Evolutionary conservation across 2,113 vertebrate genomes (phyloP).

Genomic region (Uropsilus gracilis): DNA sequence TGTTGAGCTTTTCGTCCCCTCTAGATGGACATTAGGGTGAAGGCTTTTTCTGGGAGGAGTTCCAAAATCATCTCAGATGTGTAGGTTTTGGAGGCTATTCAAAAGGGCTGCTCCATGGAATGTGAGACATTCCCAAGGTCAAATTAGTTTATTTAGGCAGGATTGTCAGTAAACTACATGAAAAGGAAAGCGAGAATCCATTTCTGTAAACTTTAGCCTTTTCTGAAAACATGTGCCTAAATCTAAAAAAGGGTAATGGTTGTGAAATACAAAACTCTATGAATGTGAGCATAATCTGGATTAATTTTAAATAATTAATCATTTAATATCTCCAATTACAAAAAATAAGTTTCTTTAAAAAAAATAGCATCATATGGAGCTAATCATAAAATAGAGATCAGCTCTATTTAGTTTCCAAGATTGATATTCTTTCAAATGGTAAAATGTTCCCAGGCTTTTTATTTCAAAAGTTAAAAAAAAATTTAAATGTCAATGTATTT

Average conservation of each 20-base stretch:
- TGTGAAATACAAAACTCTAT: constrained; percentile 27
- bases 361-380: constrained; percentile 11
- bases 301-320: constrained; percentile 50
- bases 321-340: not conserved
- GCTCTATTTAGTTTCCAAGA: not conserved
- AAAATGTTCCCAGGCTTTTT: not conserved
- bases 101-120: constrained; percentile 75
- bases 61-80: constrained; percentile 81
- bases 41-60: constrained; percentile 75
- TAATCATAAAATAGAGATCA: not conserved
- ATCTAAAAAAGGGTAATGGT: not conserved
- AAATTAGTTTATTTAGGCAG: constrained; percentile 81
- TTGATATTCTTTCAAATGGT: not conserved
- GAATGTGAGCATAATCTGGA: constrained; percentile 14
- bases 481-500: not conserved
- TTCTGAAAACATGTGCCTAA: constrained; percentile 61
- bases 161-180: constrained; percentile 78
- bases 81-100: constrained; percentile 80
- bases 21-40: constrained; percentile 71
- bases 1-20: constrained; percentile 49
- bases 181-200: constrained; percentile 71
- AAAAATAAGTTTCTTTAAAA: not conserved
- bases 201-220: constrained; percentile 56
- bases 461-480: not conserved
- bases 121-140: constrained; percentile 76